These are phyloP conservation scores for Tiphia femorata DNA, from an alignment of 2,888 invertebrate genomes.

Conservation along the genomic window DNA sequence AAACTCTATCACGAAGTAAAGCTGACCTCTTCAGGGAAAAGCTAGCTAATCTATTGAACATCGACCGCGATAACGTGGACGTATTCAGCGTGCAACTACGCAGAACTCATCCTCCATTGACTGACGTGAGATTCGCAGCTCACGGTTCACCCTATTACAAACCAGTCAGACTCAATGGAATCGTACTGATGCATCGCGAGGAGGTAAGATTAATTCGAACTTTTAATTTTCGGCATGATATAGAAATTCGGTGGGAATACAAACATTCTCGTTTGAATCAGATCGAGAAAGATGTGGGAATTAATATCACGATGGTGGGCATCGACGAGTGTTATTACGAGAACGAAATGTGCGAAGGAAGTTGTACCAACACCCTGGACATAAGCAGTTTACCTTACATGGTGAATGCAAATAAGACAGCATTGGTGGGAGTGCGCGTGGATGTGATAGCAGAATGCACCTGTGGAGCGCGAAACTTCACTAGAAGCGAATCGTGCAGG, in stretches of 20 bases:
- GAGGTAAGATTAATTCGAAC: conserved; percentile 70
- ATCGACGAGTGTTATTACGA: conserved; percentile 97
- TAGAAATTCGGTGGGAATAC: too few species aligned
- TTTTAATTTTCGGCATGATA: background rate
- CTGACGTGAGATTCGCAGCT: conserved; percentile 94
- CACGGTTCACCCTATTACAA: conserved; percentile 97
- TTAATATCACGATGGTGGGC: conserved; percentile 97
- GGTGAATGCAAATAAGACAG: conserved; percentile 97
- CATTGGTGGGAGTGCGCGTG: conserved; percentile 95
- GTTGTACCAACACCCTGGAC: conserved; percentile 93
- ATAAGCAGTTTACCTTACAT: conserved; percentile 92
- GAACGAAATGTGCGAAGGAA: conserved; percentile 95
- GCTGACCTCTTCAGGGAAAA: conserved; percentile 91
- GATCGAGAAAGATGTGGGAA: conserved; percentile 94
- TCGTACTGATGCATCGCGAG: conserved; percentile 92
- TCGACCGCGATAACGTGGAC: conserved; percentile 91
- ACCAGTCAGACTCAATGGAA: conserved; percentile 93
- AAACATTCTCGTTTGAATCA: too few species aligned
- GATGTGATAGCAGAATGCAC: conserved; percentile 93
- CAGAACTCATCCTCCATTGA: conserved; percentile 87
- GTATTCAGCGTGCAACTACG: conserved; percentile 95
- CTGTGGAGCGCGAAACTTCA: conserved; percentile 93
- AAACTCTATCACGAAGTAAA: conserved; percentile 87
- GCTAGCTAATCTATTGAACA: conserved; percentile 86
- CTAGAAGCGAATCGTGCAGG: conserved; percentile 89